These are phyloP conservation scores for Aradophagus sp. DNA, from an alignment of 1,140 invertebrate genomes.

Conservation along the genomic window DNA sequence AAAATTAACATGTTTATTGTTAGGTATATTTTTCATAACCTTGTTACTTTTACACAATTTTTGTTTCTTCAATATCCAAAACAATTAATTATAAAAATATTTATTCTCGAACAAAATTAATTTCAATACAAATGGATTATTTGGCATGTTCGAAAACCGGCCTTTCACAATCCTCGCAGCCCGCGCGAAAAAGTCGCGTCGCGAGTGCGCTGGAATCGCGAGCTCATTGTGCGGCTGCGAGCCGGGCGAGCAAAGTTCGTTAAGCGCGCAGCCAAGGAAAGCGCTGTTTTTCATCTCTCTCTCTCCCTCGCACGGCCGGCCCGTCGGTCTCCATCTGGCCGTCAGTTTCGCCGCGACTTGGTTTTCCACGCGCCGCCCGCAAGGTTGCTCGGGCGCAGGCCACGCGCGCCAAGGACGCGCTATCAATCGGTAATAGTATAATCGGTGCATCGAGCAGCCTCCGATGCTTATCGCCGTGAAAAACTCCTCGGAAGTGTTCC, in stretches of 20 bases:
- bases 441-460: conserved; percentile 27
- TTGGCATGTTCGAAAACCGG: no score
- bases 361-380: conserved; percentile 33
- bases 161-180: no score
- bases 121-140: no score
- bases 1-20: no score
- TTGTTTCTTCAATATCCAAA: no score
- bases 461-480: conserved; percentile 34
- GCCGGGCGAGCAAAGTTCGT: conserved; percentile 49
- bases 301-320: conserved; percentile 35
- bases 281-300: conserved; percentile 36
- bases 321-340: no score
- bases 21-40: no score
- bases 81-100: no score
- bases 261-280: conserved; percentile 45
- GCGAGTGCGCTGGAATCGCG: no score
- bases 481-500: conserved; percentile 6
- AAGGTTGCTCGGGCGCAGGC: conserved; percentile 37
- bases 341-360: neutral
- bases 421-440: conserved; percentile 21
- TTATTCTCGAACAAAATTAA: no score
- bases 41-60: no score
- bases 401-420: conserved; percentile 37
- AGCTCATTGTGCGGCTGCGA: neutral
- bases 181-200: no score